These are phyloP conservation scores for Orientallactaga sibirica DNA, from an alignment of 2,797 vertebrate species.

Conservation along the genomic window DNA sequence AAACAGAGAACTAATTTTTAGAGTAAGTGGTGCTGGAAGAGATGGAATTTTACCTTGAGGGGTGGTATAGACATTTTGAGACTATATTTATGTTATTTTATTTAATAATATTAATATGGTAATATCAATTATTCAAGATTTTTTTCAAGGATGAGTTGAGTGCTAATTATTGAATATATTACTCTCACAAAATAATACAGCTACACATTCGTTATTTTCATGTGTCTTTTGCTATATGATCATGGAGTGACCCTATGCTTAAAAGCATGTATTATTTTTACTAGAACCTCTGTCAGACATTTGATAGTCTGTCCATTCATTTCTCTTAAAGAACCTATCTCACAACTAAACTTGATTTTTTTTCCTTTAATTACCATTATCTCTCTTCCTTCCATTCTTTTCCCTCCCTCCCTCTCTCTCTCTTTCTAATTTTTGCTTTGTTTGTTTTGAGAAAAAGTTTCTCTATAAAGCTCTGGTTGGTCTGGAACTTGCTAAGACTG, in stretches of 20 bases:
- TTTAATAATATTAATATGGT: not conserved
- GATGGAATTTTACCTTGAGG: conserved; percentile 43
- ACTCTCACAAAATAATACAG: conserved; percentile 26
- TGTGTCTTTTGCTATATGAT: conserved; percentile 43
- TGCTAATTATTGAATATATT: conserved; percentile 39
- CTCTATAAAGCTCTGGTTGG: not conserved
- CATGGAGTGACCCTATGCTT: conserved; percentile 4
- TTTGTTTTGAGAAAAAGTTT: too few species aligned
- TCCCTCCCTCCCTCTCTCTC: too few species aligned
- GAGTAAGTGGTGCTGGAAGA: not conserved
- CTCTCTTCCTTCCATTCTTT: not conserved
- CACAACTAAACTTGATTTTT: conserved; percentile 40
- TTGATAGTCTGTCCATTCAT: conserved; percentile 57
- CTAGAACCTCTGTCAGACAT: not conserved
- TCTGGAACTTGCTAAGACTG: not conserved
- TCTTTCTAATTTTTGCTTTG: too few species aligned
- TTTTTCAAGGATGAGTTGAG: conserved; percentile 25
- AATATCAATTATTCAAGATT: not conserved
- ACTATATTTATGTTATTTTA: conserved; percentile 14
- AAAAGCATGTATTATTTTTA: conserved; percentile 38
- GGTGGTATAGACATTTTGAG: conserved; percentile 20
- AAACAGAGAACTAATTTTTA: not conserved
- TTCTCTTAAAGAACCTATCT: not conserved
- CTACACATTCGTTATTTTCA: not conserved
- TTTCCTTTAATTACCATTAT: conserved; percentile 23